Conservation (phyloP, 2,888 invertebrate genomes). For the Busseola fusca region DNA sequence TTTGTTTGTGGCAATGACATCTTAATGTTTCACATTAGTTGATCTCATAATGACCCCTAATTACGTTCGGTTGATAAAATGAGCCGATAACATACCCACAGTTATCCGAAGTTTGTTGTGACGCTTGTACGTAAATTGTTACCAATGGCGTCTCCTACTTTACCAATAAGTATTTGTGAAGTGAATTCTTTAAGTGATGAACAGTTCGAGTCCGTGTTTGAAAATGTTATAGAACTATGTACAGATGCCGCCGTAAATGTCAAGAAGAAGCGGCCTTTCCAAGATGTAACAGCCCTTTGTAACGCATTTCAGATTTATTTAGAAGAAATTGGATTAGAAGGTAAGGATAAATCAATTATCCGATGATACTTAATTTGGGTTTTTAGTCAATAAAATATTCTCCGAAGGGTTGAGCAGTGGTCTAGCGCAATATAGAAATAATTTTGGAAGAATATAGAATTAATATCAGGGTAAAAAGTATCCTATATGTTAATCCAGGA, state of each 20-base stretch:
- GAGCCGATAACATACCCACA: constrained; percentile 59
- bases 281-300: constrained; percentile 82
- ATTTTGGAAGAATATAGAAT: background rate
- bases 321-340: constrained; percentile 84
- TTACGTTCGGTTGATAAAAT: constrained; percentile 56
- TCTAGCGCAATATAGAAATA: background rate
- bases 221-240: constrained; percentile 90
- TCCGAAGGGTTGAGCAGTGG: background rate
- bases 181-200: constrained; percentile 87
- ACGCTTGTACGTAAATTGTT: constrained; percentile 22
- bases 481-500: no score
- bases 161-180: constrained; percentile 79
- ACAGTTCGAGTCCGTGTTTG: constrained; percentile 89
- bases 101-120: constrained; percentile 41
- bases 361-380: background rate
- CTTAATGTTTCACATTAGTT: constrained; percentile 62
- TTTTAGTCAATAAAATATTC: background rate
- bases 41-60: constrained; percentile 72
- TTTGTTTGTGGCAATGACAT: constrained; percentile 30
- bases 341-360: constrained; percentile 72
- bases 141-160: constrained; percentile 39
- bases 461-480: no score
- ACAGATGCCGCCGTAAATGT: constrained; percentile 86
- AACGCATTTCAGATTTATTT: constrained; percentile 88
- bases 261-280: constrained; percentile 87